phyloP scores from a whole-genome alignment of 2,113 vertebrate species.

The Prunella fulvescens region DNA sequence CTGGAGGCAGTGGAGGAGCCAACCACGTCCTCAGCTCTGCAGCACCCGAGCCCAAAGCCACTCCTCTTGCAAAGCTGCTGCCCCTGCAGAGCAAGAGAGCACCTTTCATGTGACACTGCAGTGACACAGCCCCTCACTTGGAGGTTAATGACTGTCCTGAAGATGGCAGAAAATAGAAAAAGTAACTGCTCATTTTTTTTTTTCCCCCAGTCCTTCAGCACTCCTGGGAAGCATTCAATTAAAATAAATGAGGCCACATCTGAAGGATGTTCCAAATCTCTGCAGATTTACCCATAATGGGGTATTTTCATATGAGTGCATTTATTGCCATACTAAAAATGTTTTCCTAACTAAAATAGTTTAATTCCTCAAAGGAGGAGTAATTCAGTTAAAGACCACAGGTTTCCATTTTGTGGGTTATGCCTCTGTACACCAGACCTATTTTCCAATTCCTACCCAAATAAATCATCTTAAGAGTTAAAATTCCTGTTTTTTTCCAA shows the following conservation, averaged over 20 bases:
- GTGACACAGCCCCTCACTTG: not conserved
- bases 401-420: constrained; percentile 52
- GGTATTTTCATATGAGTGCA: not conserved
- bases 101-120: not conserved
- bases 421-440: constrained; percentile 51
- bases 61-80: not conserved
- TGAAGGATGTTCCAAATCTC: constrained; percentile 35
- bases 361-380: constrained; percentile 27
- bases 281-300: not conserved
- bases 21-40: not conserved
- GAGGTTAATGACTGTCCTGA: constrained; percentile 46
- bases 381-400: constrained; percentile 37
- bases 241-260: constrained; percentile 54
- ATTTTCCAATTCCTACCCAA: constrained; percentile 33
- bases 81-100: not conserved
- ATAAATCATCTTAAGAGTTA: not conserved
- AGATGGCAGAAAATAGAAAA: not conserved
- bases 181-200: not conserved
- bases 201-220: not conserved
- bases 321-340: constrained; percentile 30
- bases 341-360: constrained; percentile 15
- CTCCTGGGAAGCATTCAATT: constrained; percentile 58
- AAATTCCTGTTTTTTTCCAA: not conserved
- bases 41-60: not conserved
- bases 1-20: not conserved